Evolutionary conservation across 2,888 invertebrate genomes (phyloP), one percentile per base, ranked within the genome.

Genomic region (Caradrina clavipalpis): DNA sequence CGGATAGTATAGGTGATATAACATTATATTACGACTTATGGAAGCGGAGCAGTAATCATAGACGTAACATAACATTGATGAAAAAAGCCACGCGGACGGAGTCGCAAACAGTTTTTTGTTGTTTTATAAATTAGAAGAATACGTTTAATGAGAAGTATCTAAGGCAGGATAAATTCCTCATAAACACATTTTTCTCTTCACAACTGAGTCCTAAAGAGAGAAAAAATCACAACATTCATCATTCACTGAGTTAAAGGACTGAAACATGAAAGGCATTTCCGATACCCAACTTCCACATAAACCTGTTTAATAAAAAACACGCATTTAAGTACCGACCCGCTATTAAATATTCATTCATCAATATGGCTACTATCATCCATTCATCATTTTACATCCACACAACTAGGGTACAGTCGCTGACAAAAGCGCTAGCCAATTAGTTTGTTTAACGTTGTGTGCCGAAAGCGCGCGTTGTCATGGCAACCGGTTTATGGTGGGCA

Each of bases 341-440:
- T 59, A 82, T 85, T 81, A 85, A 86, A 86, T 81, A 83, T 82
- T 79, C 73, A 85, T 84, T 87, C 82, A 82, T 85, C 85, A 85
- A 83, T 82, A 84, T 83, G 74, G 66, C 69, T 74, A 70, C 70
- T 82, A 71, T 79, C 58, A 64, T 50, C 73, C 77, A 81, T 82
- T 81, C 82, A 82, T 79, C 80, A 83, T 80, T 76, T 78, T 76
- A 76, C 64, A 74, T 74, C 70, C 67, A 57, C 65, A 65, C 67
- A 85, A 86, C 74, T 81, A 81, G 80, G 81, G 87, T 89, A 88
- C 88, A 89, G 80, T 82, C 87, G 84, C 80, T 83, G 86, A 86
- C 88, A 90, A 87, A 90, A 89, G 89, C 88, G 87, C 78, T 79
- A 86, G 83, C 89, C 94, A 93, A 94, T 94, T 93, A 94, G 93